Evolutionary conservation across 2,113 vertebrate species (phyloP).

Genomic region (Hyaena hyaena): DNA sequence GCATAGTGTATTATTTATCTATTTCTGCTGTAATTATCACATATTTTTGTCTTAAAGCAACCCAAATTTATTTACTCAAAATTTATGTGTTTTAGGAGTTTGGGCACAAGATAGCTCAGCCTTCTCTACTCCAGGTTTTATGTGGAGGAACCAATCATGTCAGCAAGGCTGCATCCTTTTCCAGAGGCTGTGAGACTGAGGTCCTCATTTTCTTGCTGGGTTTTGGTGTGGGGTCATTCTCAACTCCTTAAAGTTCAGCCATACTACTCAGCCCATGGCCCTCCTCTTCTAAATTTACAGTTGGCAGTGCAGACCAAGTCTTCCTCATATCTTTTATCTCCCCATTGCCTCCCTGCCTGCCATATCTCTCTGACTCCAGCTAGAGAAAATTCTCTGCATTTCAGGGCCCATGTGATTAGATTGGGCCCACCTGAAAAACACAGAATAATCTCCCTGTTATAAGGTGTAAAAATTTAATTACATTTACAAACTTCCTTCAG

Average conservation of each 20-base stretch:
- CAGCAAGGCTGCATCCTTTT: not conserved
- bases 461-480: not conserved
- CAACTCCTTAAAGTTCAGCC: not conserved
- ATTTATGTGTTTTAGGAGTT: not conserved
- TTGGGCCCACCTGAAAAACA: not conserved
- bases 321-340: not conserved
- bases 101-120: not conserved
- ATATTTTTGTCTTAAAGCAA: not conserved
- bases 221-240: not conserved
- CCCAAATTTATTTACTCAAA: not conserved
- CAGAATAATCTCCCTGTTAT: not conserved
- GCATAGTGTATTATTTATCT: not conserved
- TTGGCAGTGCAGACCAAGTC: not conserved
- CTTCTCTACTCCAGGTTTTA: not conserved
- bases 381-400: not conserved
- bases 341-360: too few species aligned
- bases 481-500: not conserved
- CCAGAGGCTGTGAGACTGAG: not conserved
- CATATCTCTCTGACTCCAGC: not conserved
- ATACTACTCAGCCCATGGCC: accelerated
- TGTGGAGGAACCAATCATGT: not conserved
- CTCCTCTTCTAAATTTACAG: not conserved
- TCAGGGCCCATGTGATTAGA: too few species aligned
- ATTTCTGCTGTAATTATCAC: not conserved
- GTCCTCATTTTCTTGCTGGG: not conserved